Base-by-base conservation (phyloP, 2,113 vertebrate genomes). In the Datnioides undecimradiatus region DNA sequence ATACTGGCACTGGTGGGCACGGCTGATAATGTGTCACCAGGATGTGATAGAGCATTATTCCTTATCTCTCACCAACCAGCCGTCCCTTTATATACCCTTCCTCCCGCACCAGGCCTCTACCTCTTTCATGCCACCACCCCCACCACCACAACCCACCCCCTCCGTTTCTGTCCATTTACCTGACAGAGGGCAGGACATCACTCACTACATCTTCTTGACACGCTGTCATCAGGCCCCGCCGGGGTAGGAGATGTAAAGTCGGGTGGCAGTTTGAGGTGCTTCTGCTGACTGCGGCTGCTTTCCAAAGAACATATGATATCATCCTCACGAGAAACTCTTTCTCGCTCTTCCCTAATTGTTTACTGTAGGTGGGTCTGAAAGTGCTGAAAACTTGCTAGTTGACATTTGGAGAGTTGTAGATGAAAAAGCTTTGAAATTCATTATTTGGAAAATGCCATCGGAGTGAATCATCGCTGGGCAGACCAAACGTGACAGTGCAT, bases 341-440 rank as follows among this genome's bases (percentile, higher is more conserved):
- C 51, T 19, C 27, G 16, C 71, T 16, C 71, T 33, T 48, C 19
- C 25, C 58, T 84, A 71, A 89, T 87, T 84, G 73, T 87, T 88
- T 90, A 81, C 73, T 34, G 25, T 81, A 73, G 67, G 73, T 57
- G 49, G 76, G 66, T 86, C 60, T 76, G 74, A 49, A 76, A 83
- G 74, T 68, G 66, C 29, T 45, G 74, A 55, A 87, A 80, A 86
- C 48, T 82, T 88, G 82, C 12, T 54, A 43, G 80, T 62, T 91
- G 85, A 89, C 90, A 88, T 93, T 88, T 90, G 58, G 41, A 66
- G 76, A 84, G 76, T 77, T 81, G 3, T 64, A 64, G 73, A 78
- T 76, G 49, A 60, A 87, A 89, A 68, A 48, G 76, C 67, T 82
- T 78, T 65, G 77, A 68, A 81, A 82, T 78, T 76, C 64, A 87